Conservation (phyloP, 2,888 invertebrate species). For the Craniophora ligustri region DNA sequence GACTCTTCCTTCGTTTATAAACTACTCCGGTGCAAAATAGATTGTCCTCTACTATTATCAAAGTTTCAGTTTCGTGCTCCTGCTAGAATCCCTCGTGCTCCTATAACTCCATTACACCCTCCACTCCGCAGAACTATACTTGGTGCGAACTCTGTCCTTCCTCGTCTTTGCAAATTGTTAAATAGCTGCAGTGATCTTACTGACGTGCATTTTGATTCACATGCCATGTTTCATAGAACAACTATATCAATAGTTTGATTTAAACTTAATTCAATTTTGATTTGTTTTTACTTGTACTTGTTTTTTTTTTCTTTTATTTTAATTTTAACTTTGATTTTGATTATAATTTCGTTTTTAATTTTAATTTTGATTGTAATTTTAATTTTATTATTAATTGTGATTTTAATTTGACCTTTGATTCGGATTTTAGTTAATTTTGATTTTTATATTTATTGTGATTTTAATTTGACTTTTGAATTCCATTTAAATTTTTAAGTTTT, state of each 20-base stretch:
- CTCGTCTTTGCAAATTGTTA: background rate
- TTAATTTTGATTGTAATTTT: background rate
- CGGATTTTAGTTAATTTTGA: background rate
- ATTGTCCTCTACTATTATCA: too few relatives aligned
- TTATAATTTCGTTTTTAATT: background rate
- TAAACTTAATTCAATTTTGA: background rate
- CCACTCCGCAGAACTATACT: background rate
- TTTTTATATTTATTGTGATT: too few relatives aligned
- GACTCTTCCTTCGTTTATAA: too few relatives aligned
- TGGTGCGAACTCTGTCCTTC: background rate
- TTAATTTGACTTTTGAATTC: too few relatives aligned
- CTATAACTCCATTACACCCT: background rate
- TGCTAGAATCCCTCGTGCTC: too few relatives aligned
- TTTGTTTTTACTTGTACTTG: background rate
- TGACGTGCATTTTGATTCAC: background rate
- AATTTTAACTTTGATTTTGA: background rate
- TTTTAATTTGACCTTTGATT: background rate
- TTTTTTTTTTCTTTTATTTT: background rate
- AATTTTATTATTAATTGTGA: background rate
- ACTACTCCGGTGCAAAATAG: too few relatives aligned
- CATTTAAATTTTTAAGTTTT: too few relatives aligned
- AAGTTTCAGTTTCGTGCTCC: too few relatives aligned
- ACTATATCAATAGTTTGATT: background rate
- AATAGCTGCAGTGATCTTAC: background rate
- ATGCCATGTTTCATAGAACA: background rate